Base-by-base conservation (phyloP, 2,888 invertebrate species). In the Clepsis dumicolana region DNA sequence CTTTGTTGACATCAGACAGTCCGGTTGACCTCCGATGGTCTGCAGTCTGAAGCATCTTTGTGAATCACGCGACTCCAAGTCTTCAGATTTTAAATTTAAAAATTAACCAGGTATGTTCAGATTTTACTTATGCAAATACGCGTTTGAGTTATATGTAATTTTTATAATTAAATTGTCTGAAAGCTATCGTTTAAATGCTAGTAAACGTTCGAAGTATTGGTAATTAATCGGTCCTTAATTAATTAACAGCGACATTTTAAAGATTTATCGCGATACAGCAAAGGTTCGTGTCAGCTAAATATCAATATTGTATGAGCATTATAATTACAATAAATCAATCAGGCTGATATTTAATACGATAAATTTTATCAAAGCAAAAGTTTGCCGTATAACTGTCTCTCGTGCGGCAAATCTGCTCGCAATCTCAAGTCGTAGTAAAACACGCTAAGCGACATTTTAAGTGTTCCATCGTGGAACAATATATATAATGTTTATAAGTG, bases 21-120 rank as follows among this genome's bases (percentile, higher is more conserved):
- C 74, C 80, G 80, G 86, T 86, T 90, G 87, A 91, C 90, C 90
- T 90, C 80, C 83, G 84, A 82, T 76, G 80, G 81, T 75, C 76
- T 83, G 77, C 74, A 72, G 81, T 82, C 80, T 65, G 18, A 21
- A 48, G 18, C 87, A 85, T 86, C 85, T 64, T 65, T 71, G 77
- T 78, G 74, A 60, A 78, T 78, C 77, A 71, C 65, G 69, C 62
- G 53, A 61, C 56, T 54, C 70, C 62, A 44, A 64, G 29, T 54
- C 62, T 66, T 50, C 38, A 65, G 14, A 35, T 8, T 38, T 29
- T 38, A 21, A 8, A 27, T 38, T 52, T 24, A 27, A 38, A 14
- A 35, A 61, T 48, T 48, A 35, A 24, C 25, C 12, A 56, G 67
- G 67, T 67, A 67, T 38, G 67, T 59, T 18, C 24, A 21, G n/a